Base-by-base conservation (phyloP, 2,113 vertebrate genomes). In the Psettodes erumei region DNA sequence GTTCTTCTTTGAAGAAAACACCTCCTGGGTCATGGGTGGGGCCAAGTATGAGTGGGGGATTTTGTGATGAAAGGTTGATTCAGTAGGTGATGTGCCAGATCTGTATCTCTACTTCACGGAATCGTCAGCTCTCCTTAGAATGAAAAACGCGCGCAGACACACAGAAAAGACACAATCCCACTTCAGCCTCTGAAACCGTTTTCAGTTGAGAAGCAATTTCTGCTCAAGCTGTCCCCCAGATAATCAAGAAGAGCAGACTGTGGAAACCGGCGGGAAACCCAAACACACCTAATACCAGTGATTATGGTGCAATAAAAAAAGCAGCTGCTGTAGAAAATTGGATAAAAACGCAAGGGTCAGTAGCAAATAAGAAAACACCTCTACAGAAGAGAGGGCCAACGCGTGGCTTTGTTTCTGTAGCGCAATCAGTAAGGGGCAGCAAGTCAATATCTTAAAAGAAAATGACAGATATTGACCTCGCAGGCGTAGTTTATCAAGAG, bases 1-100 rank as follows among this genome's bases (percentile, higher is more conserved):
- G 71, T 88, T 84, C 86, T 84, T 88, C 75, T 87, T 58, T 83
- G 83, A 88, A 84, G 81, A 88, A 85, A 84, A 69, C 50, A 42
- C 28, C 62, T 81, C 69, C 19, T 40, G 43, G 7, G 7, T 75
- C 43, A 51, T 0, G 4, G 35, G 38, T 2, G 35, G 5, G 33
- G 51, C 18, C 11, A 3, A 53, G 51, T 5, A 13, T 43, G 35
- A 59, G 33, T 15, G n/a, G 21, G n/a, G n/a, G 55, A 19, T 40
- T 60, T 70, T 6, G 68, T 32, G 37, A 66, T 25, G 54, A 69
- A 53, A 37, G 0, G 3, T 37, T 33, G 35, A 56, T 48, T 70
- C 11, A 28, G 5, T 4, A 6, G 28, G 38, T 19, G 58, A 60
- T 43, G 73, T 42, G 5, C 27, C 45, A 64, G 61, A 60, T 69